Evolutionary conservation across 2,113 vertebrate genomes (phyloP), one percentile per base, ranked within the genome.

Genomic region (Polypterus bichir): DNA sequence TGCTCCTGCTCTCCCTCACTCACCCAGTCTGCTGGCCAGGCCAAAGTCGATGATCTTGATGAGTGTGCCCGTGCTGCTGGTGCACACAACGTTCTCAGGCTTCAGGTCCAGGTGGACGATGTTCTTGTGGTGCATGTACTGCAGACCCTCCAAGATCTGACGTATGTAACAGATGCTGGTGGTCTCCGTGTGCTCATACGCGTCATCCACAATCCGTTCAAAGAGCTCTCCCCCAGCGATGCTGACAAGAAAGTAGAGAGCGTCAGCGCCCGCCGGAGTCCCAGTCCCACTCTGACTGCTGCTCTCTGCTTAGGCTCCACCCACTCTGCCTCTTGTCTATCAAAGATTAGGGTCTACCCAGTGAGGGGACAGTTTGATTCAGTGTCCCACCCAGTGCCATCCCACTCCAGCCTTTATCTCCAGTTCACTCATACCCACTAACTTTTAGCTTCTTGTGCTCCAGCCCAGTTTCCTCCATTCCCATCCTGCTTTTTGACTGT

Each of bases 1-100:
- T 27, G 27, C 27, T 27, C 27, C 27, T 57, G 56, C 27, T 11
- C 27, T 10, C 1, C 8, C 45, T 3, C 0, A 46, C 88, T 84
- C 72, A 92, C 91, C 87, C 59, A 92, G 74, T 70, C 80, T 86
- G 54, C 64, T 76, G 0, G 90, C 90, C 76, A 93, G 53, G 56
- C 90, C 91, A 0, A 93, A 92, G 81, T 93, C 91, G 0, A 91
- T 86, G 72, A 94, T 91, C 77, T 94, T 93, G 67, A 94, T 62
- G 47, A 61, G 56, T 2, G 86, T 86, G 44, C 86, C 84, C 1
- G 69, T 7, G 0, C 75, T 71, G 64, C 86, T 85, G 73, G 92
- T 66, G 0, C 91, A 94, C 47, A 93, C 81, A 0, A 94, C 88
- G 84, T 94, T 94, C 73, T 94, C 91, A 0, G 91, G 91, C 62